These are phyloP conservation scores for Ammodytes marinus DNA, from an alignment of 2,113 vertebrate genomes.

Conservation along the genomic window DNA sequence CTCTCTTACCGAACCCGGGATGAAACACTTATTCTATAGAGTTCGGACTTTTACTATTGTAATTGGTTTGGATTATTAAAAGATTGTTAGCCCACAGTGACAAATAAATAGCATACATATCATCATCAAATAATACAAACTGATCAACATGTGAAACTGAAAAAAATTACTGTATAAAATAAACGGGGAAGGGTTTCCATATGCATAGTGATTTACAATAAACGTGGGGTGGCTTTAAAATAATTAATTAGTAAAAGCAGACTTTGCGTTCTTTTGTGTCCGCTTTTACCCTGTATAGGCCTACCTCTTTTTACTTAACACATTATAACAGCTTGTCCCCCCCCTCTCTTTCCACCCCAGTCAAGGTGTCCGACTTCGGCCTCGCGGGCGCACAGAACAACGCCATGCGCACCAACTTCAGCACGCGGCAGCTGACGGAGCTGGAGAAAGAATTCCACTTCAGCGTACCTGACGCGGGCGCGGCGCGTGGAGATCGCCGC, in stretches of 20 bases:
- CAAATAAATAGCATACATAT: background rate
- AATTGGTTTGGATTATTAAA: no score
- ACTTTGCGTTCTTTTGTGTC: no score
- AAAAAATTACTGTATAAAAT: no score
- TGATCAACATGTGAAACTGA: no score
- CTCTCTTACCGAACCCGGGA: background rate
- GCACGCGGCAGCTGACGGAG: slow-evolving; percentile 96
- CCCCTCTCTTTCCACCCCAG: slow-evolving; percentile 73
- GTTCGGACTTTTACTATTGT: background rate
- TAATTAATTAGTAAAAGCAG: no score
- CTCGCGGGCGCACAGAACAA: slow-evolving; percentile 84
- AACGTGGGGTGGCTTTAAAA: no score
- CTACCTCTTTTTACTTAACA: no score
- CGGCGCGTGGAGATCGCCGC: slow-evolving; percentile 95
- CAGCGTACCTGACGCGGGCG: slow-evolving; percentile 95
- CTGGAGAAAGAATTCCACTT: slow-evolving; percentile 99
- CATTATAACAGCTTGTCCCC: background rate
- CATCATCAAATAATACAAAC: no score
- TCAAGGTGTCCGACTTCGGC: slow-evolving; percentile 89
- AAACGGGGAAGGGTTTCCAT: no score
- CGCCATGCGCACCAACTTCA: slow-evolving; percentile 96
- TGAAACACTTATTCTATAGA: background rate
- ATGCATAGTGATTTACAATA: no score
- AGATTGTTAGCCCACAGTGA: background rate
- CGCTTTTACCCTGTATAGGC: no score